These are phyloP conservation scores for Agrenia bidenticulata DNA, from an alignment of 2,888 invertebrate genomes.

Conservation along the genomic window DNA sequence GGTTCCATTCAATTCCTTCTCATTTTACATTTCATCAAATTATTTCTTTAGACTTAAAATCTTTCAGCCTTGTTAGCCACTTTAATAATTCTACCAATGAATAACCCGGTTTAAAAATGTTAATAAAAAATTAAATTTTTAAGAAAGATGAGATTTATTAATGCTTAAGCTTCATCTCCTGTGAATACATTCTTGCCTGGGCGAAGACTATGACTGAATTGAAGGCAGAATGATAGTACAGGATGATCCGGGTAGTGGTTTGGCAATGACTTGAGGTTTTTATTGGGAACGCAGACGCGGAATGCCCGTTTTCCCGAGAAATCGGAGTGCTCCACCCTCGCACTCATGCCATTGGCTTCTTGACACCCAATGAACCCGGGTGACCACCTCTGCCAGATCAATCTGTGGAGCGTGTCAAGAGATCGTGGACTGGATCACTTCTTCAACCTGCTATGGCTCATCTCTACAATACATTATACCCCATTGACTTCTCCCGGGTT, in stretches of 20 bases:
- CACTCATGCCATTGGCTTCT: slow-evolving; percentile 52
- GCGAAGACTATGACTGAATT: slow-evolving; percentile 7
- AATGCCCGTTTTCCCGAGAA: slow-evolving; percentile 33
- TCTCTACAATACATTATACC: slow-evolving; percentile 28
- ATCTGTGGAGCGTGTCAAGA: slow-evolving; percentile 53
- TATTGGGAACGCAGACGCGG: slow-evolving; percentile 38
- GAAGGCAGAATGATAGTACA: background rate
- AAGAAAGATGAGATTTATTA: too few relatives aligned
- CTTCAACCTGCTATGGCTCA: slow-evolving; percentile 39
- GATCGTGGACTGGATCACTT: slow-evolving; percentile 49
- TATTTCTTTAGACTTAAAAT: too few relatives aligned
- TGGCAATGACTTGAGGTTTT: background rate
- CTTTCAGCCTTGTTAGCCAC: too few relatives aligned
- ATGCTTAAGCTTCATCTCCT: too few relatives aligned
- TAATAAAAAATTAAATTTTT: too few relatives aligned
- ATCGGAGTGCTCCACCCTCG: slow-evolving; percentile 51
- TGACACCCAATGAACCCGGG: slow-evolving; percentile 53
- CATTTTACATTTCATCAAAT: too few relatives aligned
- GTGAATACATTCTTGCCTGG: too few relatives aligned
- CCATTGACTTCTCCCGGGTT: slow-evolving; percentile 1
- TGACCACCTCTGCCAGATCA: slow-evolving; percentile 53
- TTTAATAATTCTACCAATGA: too few relatives aligned
- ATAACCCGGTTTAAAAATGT: too few relatives aligned
- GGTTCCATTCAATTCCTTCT: too few relatives aligned
- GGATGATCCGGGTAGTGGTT: background rate